Base-by-base conservation (phyloP, 2,888 invertebrate genomes). In the Cremastinae sp. region DNA sequence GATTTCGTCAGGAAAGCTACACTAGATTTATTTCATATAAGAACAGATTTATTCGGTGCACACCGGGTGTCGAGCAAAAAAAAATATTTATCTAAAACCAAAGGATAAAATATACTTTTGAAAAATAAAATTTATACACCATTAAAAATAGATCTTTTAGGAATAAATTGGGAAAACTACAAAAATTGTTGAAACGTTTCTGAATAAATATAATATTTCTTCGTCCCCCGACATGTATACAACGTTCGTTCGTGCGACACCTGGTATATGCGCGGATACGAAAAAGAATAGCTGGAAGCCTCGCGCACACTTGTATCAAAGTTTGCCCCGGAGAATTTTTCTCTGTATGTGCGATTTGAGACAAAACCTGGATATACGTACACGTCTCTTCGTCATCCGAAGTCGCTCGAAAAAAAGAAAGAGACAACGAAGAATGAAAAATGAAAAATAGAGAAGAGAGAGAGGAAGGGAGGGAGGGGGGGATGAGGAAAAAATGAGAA, bases 351-450 rank as follows among this genome's bases (percentile, higher is more conserved):
- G 8, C 41, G 12, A 2, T 16, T 49, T 49, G 18, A 49, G 8
- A 49, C 18, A 20, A 18, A 49, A 20, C 49, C 18, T 8, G 18
- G 16, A 8, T 49, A 16, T 45, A 18, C 18, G 12, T 18, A 20
- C 8, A 49, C 49, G 16, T 7, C 18, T 49, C 18, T 20, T 18
- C 49, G 49, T 49, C 49, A 49, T 16, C 16, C 28, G 54, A 34
- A 34, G 28, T 34, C 9, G 14, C 34, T 28, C 22, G 28, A 34
- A 54, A 34, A 54, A 54, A 22, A 20, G 51, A 51, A 22, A 28
- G 12, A 20, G 20, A 51, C 18, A 51, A 14, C 12, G 9, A 12
- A 53, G 22, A 53, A 28, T 51, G 4, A n/a, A 20, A 10, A 22
- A 10, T 10, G 20, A 5, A n/a, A n/a, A 22, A 20, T 16, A 8